These are phyloP conservation scores for Acleris cristana DNA, from an alignment of 2,888 invertebrate genomes.

Conservation along the genomic window DNA sequence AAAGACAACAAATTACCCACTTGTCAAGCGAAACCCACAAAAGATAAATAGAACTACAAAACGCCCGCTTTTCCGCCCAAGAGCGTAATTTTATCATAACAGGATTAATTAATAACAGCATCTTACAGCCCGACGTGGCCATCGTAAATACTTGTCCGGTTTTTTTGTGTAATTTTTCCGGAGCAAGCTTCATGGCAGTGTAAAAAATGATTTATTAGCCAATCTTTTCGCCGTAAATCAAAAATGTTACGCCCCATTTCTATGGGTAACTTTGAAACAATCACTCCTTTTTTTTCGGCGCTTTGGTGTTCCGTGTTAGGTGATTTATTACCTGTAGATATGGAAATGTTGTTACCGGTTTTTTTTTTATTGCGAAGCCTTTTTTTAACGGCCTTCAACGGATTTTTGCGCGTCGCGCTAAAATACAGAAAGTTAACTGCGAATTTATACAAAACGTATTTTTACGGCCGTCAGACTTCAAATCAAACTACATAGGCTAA, in stretches of 20 bases:
- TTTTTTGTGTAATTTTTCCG: slow-evolving; percentile 60
- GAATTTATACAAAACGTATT: too few species aligned
- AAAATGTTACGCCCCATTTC: slow-evolving; percentile 55
- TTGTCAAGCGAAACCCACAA: slow-evolving; percentile 1
- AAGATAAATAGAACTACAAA: slow-evolving; percentile 23
- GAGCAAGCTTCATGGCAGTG: slow-evolving; percentile 50
- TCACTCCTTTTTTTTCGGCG: slow-evolving; percentile 46
- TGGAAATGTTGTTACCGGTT: slow-evolving; percentile 39
- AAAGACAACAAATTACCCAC: not conserved
- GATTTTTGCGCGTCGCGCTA: too few species aligned
- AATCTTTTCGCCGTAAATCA: slow-evolving; percentile 80
- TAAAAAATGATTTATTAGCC: slow-evolving; percentile 70
- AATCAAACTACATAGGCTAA: too few species aligned
- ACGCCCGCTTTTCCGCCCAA: slow-evolving; percentile 38
- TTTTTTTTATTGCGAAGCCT: slow-evolving; percentile 5
- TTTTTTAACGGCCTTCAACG: not conserved
- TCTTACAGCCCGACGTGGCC: slow-evolving; percentile 45
- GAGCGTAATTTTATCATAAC: slow-evolving; percentile 56
- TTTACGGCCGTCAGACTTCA: too few species aligned
- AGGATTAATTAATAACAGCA: slow-evolving; percentile 62
- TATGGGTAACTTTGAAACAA: slow-evolving; percentile 59
- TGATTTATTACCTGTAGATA: slow-evolving; percentile 41
- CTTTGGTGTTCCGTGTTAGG: slow-evolving; percentile 41
- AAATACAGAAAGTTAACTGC: too few species aligned
- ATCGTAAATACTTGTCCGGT: slow-evolving; percentile 58